These are phyloP conservation scores for Polydrusus cervinus DNA, from an alignment of 2,888 invertebrate species.

Conservation along the genomic window DNA sequence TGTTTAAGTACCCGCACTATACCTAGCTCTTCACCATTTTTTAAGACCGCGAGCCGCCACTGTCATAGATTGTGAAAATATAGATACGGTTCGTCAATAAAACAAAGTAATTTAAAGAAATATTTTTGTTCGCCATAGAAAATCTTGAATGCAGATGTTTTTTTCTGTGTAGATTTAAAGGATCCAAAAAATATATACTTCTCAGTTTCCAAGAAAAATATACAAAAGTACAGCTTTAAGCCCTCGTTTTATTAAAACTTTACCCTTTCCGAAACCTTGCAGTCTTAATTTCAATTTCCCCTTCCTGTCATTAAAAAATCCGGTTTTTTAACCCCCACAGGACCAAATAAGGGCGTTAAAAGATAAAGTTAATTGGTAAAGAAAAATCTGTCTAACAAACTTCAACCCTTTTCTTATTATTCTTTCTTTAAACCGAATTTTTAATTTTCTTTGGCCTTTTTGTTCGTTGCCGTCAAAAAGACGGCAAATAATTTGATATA, in stretches of 20 bases:
- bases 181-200: too few relatives aligned
- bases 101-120: too few relatives aligned
- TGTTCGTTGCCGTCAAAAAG: not conserved
- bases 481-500: constrained; percentile 5
- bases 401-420: constrained; percentile 27
- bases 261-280: constrained; percentile 4
- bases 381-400: constrained; percentile 36
- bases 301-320: not conserved
- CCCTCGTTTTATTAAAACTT: constrained; percentile 3
- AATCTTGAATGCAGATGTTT: too few relatives aligned
- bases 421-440: constrained; percentile 20
- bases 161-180: too few relatives aligned
- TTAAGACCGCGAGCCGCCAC: too few relatives aligned
- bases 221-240: not conserved
- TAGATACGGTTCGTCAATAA: too few relatives aligned
- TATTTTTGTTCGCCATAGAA: too few relatives aligned
- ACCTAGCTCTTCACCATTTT: too few relatives aligned
- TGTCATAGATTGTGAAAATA: too few relatives aligned
- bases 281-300: not conserved
- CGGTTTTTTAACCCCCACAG: not conserved
- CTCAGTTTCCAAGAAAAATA: too few relatives aligned
- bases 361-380: constrained; percentile 45
- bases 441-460: not conserved
- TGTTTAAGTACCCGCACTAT: too few relatives aligned
- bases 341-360: constrained; percentile 34